Evolutionary conservation across 2,797 vertebrate species (phyloP), one percentile per base, ranked within the genome.

Genomic region (Crotalus adamanteus): DNA sequence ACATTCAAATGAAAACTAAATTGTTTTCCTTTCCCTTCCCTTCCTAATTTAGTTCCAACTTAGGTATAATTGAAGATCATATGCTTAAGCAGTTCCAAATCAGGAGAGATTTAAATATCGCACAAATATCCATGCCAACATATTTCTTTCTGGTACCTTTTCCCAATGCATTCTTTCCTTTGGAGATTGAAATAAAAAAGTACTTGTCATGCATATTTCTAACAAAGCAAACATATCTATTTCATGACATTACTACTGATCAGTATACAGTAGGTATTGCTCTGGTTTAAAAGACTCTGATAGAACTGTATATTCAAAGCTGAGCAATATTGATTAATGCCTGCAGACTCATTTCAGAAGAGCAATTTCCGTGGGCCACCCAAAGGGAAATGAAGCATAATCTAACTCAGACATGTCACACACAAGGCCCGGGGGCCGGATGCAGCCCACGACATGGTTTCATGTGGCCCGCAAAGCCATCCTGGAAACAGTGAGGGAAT

Each of bases 301-400:
- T 20, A 63, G 60, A 61, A 55, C 53, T 78, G 92, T 94, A 61
- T 16, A 69, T 55, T 56, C 53, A n/a, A 93, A 91, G 56, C 51
- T 0, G 1, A 57, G 16, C 56, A 53, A 26, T 7, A 42, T 25
- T 63, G 42, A 86, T 53, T 90, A 88, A 69, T 83, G 55, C 28
- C 28, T 85, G 31, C 31, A 31, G n/a, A 20, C 28, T 87, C 51
- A 20, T 83, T 87, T 88, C 65, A 92, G 78, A 89, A 89, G 90
- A 65, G 14, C 18, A 57, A 0, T 13, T 51, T 90, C n/a, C 88
- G 91, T 65, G 91, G n/a, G 90, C 87, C 47, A 18, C 60, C 56
- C 0, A 0, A 37, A 94, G 90, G 86, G 89, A 86, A 93, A 91
- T 61, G 88, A 83, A 91, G 53, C 73, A 0, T 0, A 61, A 83